These are phyloP conservation scores for Tupaia chinensis DNA, from an alignment of 2,113 vertebrate genomes.

Conservation along the genomic window DNA sequence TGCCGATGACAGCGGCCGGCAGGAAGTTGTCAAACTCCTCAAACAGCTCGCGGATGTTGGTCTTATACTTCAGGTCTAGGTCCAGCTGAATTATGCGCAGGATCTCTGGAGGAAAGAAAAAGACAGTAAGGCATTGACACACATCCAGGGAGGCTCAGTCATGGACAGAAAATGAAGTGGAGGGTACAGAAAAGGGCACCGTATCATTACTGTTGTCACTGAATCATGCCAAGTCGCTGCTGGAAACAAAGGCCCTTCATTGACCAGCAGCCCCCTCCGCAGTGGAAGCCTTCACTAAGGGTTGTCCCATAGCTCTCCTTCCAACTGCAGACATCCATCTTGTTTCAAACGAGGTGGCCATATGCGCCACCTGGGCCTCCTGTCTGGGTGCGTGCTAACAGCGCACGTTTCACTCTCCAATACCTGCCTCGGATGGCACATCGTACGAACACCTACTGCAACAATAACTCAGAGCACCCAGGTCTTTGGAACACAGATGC, in stretches of 20 bases:
- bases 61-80: slow-evolving; percentile 95
- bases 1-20: slow-evolving; percentile 93
- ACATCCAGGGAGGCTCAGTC: background rate
- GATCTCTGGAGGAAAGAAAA: slow-evolving; percentile 89
- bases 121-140: background rate
- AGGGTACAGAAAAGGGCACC: background rate
- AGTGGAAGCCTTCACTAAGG: background rate
- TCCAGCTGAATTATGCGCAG: slow-evolving; percentile 94
- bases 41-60: slow-evolving; percentile 96
- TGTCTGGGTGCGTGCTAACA: background rate
- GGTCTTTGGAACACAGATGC: background rate
- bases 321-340: background rate
- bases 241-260: background rate
- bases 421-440: background rate
- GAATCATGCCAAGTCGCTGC: background rate
- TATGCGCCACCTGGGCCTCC: background rate
- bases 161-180: background rate
- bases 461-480: background rate
- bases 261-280: background rate
- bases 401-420: background rate
- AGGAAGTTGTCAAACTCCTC: slow-evolving; percentile 94
- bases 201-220: background rate
- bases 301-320: background rate
- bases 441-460: background rate
- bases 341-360: background rate